These are phyloP conservation scores for Zaprionus obscuricornis DNA, from an alignment of 2,888 invertebrate genomes.

Conservation along the genomic window DNA sequence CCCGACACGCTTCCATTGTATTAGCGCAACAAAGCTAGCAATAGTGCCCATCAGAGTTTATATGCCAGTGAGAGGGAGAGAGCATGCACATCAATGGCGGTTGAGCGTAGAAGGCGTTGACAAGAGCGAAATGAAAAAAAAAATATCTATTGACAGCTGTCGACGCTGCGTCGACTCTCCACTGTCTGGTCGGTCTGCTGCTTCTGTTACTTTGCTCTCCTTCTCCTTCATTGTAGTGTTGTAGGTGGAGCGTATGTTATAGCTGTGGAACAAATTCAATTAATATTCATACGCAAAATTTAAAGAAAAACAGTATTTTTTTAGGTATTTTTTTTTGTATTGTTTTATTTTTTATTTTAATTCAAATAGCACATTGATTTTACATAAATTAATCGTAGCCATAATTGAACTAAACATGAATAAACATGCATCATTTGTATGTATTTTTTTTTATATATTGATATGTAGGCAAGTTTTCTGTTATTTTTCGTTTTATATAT, in stretches of 20 bases:
- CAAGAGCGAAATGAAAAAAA: constrained; percentile 37
- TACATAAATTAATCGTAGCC: constrained; percentile 68
- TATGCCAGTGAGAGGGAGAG: too few relatives aligned
- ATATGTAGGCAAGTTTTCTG: constrained; percentile 48
- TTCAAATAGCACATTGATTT: constrained; percentile 69
- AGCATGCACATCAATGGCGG: constrained; percentile 57
- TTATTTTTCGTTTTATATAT: too few relatives aligned
- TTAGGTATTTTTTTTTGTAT: constrained; percentile 18
- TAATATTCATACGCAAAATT: neutral
- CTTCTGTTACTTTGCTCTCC: constrained; percentile 6
- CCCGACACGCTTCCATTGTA: constrained; percentile 1
- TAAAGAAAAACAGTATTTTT: neutral
- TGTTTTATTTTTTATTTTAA: constrained; percentile 46
- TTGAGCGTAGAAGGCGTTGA: constrained; percentile 45
- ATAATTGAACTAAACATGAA: constrained; percentile 66
- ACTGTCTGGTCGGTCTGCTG: too few relatives aligned
- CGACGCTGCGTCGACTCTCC: too few relatives aligned
- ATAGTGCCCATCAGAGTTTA: too few relatives aligned
- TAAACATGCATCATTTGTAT: constrained; percentile 26
- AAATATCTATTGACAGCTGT: constrained; percentile 34
- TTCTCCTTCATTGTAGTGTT: too few relatives aligned
- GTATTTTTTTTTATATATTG: constrained; percentile 15
- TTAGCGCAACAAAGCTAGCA: constrained; percentile 58
- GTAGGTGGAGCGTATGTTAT: constrained; percentile 55
- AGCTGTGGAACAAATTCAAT: constrained; percentile 2